Evolutionary conservation across 2,113 vertebrate genomes (phyloP).

Genomic region (Centrocercus urophasianus): DNA sequence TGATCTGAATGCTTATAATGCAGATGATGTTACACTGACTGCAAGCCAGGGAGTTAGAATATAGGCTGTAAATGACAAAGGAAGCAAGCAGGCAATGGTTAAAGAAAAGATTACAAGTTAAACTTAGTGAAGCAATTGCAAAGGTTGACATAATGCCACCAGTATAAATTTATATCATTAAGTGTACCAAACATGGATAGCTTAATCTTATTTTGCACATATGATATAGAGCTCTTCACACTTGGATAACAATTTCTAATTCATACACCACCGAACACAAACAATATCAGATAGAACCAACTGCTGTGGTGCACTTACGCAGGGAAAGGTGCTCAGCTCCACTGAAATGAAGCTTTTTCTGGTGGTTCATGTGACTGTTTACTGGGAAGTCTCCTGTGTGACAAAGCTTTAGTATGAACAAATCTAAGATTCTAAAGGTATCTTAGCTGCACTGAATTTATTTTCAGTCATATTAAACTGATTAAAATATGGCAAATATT

Average conservation of each 20-base stretch:
- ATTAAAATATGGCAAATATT: neutral
- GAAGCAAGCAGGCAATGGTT: neutral
- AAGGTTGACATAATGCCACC: neutral
- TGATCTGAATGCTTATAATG: neutral
- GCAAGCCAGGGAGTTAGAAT: neutral
- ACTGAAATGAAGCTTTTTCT: neutral
- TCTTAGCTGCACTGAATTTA: neutral
- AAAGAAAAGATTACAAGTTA: neutral
- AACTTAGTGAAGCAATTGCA: neutral
- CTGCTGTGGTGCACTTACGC: neutral
- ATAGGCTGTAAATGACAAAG: neutral
- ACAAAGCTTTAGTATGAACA: neutral
- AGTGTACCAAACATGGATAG: accelerated
- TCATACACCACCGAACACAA: neutral
- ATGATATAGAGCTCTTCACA: neutral
- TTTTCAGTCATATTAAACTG: neutral
- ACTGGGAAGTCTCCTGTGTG: neutral
- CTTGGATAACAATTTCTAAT: neutral
- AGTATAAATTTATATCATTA: neutral
- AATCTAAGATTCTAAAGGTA: neutral
- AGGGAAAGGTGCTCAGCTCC: neutral
- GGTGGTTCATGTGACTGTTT: neutral
- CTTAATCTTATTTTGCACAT: neutral
- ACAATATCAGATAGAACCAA: neutral
- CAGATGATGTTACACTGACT: neutral